phyloP scores from a whole-genome alignment of 1,140 invertebrate genomes.

The Euborellia annulipes region DNA sequence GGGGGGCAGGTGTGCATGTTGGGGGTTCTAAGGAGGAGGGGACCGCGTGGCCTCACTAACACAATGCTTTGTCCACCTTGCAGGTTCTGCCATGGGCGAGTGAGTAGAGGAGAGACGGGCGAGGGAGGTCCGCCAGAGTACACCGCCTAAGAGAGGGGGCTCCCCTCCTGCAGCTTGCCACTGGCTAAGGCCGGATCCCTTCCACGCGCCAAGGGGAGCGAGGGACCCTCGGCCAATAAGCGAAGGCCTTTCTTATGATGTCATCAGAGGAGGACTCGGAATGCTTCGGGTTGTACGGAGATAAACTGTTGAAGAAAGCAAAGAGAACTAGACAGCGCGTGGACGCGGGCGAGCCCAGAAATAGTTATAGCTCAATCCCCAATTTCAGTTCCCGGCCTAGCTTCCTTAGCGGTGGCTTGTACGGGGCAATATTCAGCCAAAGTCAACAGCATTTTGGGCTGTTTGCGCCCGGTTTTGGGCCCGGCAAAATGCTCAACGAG shows the following conservation, averaged over 20 bases:
- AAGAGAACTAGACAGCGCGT: constrained; percentile 84
- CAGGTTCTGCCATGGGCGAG: constrained; percentile 13
- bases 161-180: constrained; percentile 18
- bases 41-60: no score
- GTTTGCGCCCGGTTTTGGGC: constrained; percentile 59
- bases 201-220: constrained; percentile 17
- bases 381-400: constrained; percentile 69
- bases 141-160: constrained; percentile 25
- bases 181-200: constrained; percentile 8
- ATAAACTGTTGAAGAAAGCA: constrained; percentile 74
- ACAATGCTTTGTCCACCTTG: constrained; percentile 9
- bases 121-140: constrained; percentile 35
- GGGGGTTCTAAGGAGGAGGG: no score
- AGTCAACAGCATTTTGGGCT: constrained; percentile 44
- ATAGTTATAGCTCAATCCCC: constrained; percentile 77
- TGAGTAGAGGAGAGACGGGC: constrained; percentile 29
- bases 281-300: constrained; percentile 77
- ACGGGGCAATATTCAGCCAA: constrained; percentile 57
- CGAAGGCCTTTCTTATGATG: constrained; percentile 63
- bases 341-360: constrained; percentile 84
- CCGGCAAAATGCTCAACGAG: constrained; percentile 72
- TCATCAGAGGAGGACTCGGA: constrained; percentile 87
- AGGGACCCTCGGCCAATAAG: constrained; percentile 40
- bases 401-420: constrained; percentile 63
- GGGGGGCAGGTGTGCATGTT: no score